phyloP scores from a whole-genome alignment of 2,113 vertebrate genomes.

The Trichechus manatus region DNA sequence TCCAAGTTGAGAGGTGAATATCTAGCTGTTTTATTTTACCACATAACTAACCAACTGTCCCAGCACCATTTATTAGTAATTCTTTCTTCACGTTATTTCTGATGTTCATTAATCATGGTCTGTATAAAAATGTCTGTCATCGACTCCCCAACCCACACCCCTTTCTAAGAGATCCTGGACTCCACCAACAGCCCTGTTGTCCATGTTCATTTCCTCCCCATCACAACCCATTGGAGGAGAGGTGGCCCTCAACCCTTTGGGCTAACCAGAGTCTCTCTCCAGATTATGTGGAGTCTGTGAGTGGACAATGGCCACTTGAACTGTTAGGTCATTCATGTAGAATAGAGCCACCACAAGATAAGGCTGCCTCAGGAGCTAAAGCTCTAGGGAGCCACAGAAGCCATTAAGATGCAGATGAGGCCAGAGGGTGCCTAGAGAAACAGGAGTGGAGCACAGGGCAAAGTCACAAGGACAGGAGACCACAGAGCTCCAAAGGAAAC shows the following conservation, averaged over 20 bases:
- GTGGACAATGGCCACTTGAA: neutral
- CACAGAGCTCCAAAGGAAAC: neutral
- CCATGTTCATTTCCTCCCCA: neutral
- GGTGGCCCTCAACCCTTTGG: neutral
- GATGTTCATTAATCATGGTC: too few species aligned
- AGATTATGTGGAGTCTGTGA: neutral
- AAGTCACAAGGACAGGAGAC: neutral
- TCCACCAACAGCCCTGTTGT: neutral
- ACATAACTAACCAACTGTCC: neutral
- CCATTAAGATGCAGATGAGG: neutral
- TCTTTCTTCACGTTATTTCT: neutral
- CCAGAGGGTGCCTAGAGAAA: neutral
- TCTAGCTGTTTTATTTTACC: neutral
- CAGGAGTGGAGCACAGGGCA: neutral
- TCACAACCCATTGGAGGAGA: neutral
- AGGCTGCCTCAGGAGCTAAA: neutral
- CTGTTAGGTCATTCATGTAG: neutral
- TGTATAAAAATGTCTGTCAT: neutral
- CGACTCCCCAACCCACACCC: neutral
- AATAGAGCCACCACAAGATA: neutral
- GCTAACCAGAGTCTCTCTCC: neutral
- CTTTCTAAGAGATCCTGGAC: neutral
- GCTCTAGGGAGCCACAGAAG: neutral
- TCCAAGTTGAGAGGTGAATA: neutral
- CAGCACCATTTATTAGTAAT: neutral